Evolutionary conservation across 1,140 invertebrate genomes (phyloP), one percentile per base, ranked within the genome.

Genomic region (Formica exsecta): DNA sequence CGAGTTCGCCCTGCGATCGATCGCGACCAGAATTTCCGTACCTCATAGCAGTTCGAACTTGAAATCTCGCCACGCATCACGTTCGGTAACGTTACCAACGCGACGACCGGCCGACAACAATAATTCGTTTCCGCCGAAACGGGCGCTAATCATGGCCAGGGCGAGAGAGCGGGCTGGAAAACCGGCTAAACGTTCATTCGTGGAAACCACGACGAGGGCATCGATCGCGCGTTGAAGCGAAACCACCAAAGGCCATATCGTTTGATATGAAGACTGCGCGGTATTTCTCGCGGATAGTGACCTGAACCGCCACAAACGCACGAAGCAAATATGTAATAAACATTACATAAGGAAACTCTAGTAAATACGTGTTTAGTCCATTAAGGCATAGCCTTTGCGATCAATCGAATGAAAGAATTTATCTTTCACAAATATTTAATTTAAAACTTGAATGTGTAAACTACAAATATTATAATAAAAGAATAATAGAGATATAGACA

Each of bases 41-140:
- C 54, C 36, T 29, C 54, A 44, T 22, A 36, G 36, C 68, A 36
- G 54, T 73, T 51, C 79, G 71, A 87, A 73, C 70, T 51, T 62
- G 71, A 79, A 86, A 90, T 84, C 61, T 74, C 68, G 48, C 59
- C 59, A 48, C 57, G 66, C 66, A 51, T 85, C 62, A 57, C 38
- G 22, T 73, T 76, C 41, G 61, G 57, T n/a, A 54, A 76, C 88
- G 92, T 93, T 93, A 90, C 92, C 92, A 93, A 92, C 92, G 91
- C 92, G 89, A 93, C 92, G 80, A 90, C 74, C 83, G 66, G 68
- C 86, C 91, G 76, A 91, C 89, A 92, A 92, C 87, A 91, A 86
- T 91, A 86, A 88, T 88, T 89, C 86, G 86, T 91, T 92, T 91
- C 87, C 88, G 90, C 88, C 87, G 86, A 92, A 92, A 91, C 87